phyloP scores from a whole-genome alignment of 2,888 invertebrate genomes.

The Dynastes hyllus region DNA sequence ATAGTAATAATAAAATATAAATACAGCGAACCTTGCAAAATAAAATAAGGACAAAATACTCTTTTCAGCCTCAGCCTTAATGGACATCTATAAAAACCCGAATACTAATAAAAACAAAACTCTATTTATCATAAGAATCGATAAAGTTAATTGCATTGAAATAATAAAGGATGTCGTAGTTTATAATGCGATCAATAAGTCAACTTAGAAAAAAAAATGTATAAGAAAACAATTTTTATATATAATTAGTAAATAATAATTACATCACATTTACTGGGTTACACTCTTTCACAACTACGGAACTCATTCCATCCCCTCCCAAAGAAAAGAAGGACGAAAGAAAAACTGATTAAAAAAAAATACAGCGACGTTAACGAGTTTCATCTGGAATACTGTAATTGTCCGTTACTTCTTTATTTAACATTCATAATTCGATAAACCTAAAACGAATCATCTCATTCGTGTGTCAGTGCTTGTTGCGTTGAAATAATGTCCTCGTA shows the following conservation, averaged over 20 bases:
- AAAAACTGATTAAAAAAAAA: conserved; percentile 9
- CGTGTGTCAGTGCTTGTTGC: conserved; percentile 33
- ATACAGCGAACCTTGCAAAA: conserved; percentile 28
- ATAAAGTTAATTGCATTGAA: no score
- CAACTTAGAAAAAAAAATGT: conserved; percentile 35
- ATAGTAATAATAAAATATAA: conserved; percentile 17
- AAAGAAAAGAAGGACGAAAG: conserved; percentile 13
- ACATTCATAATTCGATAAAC: conserved; percentile 1
- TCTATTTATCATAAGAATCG: conserved; percentile 34
- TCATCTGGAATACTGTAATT: no score
- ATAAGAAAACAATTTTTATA: background rate
- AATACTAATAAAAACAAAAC: conserved; percentile 24
- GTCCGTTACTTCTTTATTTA: conserved; percentile 8
- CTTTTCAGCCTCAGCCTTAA: conserved; percentile 3
- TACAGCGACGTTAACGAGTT: no score
- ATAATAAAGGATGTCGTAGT: no score
- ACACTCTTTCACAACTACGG: conserved; percentile 49
- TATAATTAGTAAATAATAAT: conserved; percentile 11
- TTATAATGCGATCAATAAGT: conserved; percentile 33
- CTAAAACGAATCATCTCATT: conserved; percentile 13
- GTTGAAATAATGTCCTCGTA: conserved; percentile 28
- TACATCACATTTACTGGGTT: conserved; percentile 53
- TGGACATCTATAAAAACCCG: background rate
- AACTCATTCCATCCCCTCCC: conserved; percentile 34
- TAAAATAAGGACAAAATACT: conserved; percentile 22